phyloP scores from a whole-genome alignment of 2,888 invertebrate genomes.

The Cyrtodaria siliqua region DNA sequence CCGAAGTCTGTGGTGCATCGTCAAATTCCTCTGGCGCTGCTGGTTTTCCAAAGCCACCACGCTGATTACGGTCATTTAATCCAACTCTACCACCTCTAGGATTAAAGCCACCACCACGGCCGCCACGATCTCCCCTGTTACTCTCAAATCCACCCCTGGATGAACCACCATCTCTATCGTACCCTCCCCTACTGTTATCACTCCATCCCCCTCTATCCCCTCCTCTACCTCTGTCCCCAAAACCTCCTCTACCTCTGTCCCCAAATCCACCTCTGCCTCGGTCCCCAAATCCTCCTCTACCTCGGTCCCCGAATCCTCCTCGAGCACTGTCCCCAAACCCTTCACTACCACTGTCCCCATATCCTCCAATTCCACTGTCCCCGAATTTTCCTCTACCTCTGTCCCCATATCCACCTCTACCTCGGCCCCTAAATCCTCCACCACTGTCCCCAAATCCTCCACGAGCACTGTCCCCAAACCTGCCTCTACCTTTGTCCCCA shows the following conservation, averaged over 20 bases:
- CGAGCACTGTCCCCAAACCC: slow-evolving; percentile 7
- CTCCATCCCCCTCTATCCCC: background rate
- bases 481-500: slow-evolving; percentile 12
- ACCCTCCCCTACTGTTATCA: background rate
- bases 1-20: slow-evolving; percentile 10
- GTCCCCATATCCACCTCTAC: slow-evolving; percentile 12
- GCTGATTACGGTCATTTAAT: background rate
- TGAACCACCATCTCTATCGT: background rate
- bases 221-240: slow-evolving; percentile 17
- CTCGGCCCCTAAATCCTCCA: slow-evolving; percentile 12
- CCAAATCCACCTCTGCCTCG: slow-evolving; percentile 15
- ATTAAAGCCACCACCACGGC: no score
- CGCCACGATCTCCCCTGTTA: background rate
- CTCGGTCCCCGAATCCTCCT: slow-evolving; percentile 10
- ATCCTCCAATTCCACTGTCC: slow-evolving; percentile 13
- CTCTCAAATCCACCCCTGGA: slow-evolving; percentile 9
- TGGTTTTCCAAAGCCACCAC: background rate
- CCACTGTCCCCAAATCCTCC: slow-evolving; percentile 10
- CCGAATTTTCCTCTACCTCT: slow-evolving; percentile 20
- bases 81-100: no score
- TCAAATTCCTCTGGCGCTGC: background rate
- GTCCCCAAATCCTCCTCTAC: background rate
- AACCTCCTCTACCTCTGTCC: slow-evolving; percentile 18
- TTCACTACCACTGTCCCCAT: slow-evolving; percentile 17
- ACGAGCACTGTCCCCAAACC: slow-evolving; percentile 17